Conservation (phyloP, 23 tunicate genomes). For the Trididemnum clinides region DNA sequence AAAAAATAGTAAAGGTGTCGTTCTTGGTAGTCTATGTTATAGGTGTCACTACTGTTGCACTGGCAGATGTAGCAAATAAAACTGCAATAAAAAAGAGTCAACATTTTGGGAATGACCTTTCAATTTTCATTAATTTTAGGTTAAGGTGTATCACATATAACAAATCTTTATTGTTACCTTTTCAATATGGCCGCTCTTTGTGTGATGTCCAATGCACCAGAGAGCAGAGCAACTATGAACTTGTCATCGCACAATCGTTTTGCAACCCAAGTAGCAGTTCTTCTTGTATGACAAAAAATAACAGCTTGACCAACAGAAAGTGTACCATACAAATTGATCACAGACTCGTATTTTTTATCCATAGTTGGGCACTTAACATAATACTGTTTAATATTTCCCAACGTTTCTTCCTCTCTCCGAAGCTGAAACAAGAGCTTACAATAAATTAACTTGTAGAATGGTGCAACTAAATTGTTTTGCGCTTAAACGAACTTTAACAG, state of each 20-base stretch:
- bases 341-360: slow-evolving; percentile 85
- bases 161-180: slow-evolving; percentile 26
- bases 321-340: slow-evolving; percentile 68
- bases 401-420: slow-evolving; percentile 91
- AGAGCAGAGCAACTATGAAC: slow-evolving; percentile 84
- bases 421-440: slow-evolving; percentile 40
- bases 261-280: slow-evolving; percentile 94
- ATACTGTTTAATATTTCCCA: slow-evolving; percentile 94
- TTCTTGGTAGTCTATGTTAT: too few relatives aligned
- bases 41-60: too few relatives aligned
- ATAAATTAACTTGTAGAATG: too few relatives aligned
- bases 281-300: slow-evolving; percentile 91
- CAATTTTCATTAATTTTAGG: too few relatives aligned
- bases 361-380: slow-evolving; percentile 64
- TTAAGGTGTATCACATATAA: too few relatives aligned
- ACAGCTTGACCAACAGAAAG: slow-evolving; percentile 96
- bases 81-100: too few relatives aligned
- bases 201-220: slow-evolving; percentile 92
- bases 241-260: slow-evolving; percentile 82
- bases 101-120: too few relatives aligned
- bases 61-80: too few relatives aligned
- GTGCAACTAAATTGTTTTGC: too few relatives aligned
- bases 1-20: too few relatives aligned
- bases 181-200: slow-evolving; percentile 85
- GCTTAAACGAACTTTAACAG: too few relatives aligned